Evolutionary conservation across 2,888 invertebrate species (phyloP).

Genomic region (Drosophila mettleri): DNA sequence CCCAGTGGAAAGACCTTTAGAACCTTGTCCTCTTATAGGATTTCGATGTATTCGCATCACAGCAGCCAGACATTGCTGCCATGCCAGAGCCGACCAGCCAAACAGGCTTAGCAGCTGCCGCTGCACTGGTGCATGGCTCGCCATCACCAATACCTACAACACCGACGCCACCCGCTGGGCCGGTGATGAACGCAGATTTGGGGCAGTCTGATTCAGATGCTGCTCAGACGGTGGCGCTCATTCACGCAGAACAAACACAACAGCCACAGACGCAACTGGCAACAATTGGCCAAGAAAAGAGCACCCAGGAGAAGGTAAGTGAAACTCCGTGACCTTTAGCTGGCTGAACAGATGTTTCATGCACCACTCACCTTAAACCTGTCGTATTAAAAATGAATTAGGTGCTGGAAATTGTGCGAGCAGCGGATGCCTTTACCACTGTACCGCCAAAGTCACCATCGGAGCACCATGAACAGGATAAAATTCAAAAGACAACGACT

Average conservation of each 20-base stretch:
- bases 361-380: background rate
- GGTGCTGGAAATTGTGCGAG: conserved; percentile 95
- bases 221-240: conserved; percentile 73
- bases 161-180: conserved; percentile 49
- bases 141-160: conserved; percentile 68
- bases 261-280: conserved; percentile 83
- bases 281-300: conserved; percentile 89
- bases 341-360: conserved; percentile 12
- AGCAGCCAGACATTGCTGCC: conserved; percentile 73
- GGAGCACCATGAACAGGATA: conserved; percentile 86
- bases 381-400: conserved; percentile 78
- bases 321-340: conserved; percentile 32
- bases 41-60: conserved; percentile 83
- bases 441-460: conserved; percentile 91
- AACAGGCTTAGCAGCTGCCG: conserved; percentile 74
- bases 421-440: conserved; percentile 87
- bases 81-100: conserved; percentile 69
- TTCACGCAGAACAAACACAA: conserved; percentile 70
- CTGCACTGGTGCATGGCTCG: conserved; percentile 72
- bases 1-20: conserved; percentile 2
- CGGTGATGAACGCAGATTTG: conserved; percentile 46
- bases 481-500: conserved; percentile 93
- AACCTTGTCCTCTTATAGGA: conserved; percentile 68
- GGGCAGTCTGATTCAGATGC: conserved; percentile 48
- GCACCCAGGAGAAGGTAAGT: conserved; percentile 91